phyloP scores from a whole-genome alignment of 2,888 invertebrate genomes.

The Mimachlamys varia region DNA sequence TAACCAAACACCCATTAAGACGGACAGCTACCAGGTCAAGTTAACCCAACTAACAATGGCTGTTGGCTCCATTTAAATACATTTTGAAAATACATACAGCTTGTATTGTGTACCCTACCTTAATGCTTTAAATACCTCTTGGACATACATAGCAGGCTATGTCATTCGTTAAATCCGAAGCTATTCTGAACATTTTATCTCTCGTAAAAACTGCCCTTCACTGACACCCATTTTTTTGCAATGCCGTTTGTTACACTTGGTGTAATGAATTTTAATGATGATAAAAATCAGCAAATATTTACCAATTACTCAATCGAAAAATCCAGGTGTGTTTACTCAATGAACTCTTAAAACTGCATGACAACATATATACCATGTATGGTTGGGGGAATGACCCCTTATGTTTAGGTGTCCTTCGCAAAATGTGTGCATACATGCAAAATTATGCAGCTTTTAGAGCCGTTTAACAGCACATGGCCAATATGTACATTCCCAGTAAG shows the following conservation, averaged over 20 bases:
- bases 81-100: conserved; percentile 17
- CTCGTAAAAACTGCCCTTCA: neutral
- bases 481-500: neutral
- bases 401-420: neutral
- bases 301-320: conserved; percentile 17
- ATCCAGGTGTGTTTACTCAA: neutral
- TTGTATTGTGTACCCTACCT: neutral
- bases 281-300: conserved; percentile 28
- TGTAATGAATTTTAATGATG: conserved; percentile 11
- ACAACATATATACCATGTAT: no score
- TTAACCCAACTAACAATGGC: neutral
- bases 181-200: conserved; percentile 15
- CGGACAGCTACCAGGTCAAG: neutral
- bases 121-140: neutral
- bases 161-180: conserved; percentile 9
- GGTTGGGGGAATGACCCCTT: neutral
- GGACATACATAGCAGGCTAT: neutral
- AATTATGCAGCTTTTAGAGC: neutral
- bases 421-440: neutral
- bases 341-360: neutral
- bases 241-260: neutral
- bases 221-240: neutral
- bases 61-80: conserved; percentile 11
- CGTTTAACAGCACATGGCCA: neutral
- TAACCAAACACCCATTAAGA: neutral